Evolutionary conservation across 2,797 vertebrate genomes (phyloP).

Genomic region (Epinephelus awoara): DNA sequence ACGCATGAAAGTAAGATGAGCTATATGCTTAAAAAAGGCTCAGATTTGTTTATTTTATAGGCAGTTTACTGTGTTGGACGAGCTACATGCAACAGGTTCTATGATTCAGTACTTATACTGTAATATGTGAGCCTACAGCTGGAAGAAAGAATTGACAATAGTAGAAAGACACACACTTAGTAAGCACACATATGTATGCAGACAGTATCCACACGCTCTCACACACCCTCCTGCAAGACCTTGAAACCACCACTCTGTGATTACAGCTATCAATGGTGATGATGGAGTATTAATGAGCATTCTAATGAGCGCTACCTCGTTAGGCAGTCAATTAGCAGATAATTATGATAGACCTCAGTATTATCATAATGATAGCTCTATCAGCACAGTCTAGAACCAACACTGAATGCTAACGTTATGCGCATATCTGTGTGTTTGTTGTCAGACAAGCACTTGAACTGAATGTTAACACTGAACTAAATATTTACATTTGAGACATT

Average conservation of each 20-base stretch:
- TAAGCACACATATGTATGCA: too few relatives aligned
- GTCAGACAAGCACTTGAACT: conserved; percentile 24
- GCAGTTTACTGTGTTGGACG: background rate
- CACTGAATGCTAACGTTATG: conserved; percentile 25
- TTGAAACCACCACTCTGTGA: conserved; percentile 70
- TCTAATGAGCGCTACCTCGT: conserved; percentile 74
- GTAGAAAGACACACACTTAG: background rate
- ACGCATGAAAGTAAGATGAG: background rate
- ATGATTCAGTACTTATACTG: background rate
- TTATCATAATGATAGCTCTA: conserved; percentile 70
- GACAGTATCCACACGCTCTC: conserved; percentile 2
- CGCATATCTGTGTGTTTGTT: conserved; percentile 17
- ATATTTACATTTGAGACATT: conserved; percentile 12
- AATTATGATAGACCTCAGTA: conserved; percentile 75
- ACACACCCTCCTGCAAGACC: conserved; percentile 63
- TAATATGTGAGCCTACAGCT: background rate
- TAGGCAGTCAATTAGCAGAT: conserved; percentile 81
- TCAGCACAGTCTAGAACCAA: conserved; percentile 49
- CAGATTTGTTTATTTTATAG: background rate
- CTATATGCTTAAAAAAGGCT: background rate
- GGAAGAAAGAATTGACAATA: background rate
- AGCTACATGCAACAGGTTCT: background rate
- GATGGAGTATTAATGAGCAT: conserved; percentile 79
- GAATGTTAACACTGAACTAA: conserved; percentile 14
- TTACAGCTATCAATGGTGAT: conserved; percentile 76